phyloP scores from a whole-genome alignment of 1,140 invertebrate species.

The Temnothorax curvispinosus region DNA sequence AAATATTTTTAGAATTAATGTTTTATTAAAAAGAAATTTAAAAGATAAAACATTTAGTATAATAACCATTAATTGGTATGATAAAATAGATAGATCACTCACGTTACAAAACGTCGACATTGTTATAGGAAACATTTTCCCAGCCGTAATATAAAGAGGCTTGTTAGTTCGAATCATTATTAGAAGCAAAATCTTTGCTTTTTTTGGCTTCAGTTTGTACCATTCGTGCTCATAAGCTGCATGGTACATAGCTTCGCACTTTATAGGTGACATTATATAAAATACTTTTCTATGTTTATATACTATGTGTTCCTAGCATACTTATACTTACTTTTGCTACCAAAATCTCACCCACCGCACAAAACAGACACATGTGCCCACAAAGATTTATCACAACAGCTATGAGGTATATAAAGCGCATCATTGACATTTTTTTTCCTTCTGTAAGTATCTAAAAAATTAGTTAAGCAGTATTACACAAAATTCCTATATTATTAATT shows the following conservation, averaged over 20 bases:
- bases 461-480: not conserved
- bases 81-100: not conserved
- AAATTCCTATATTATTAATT: not conserved
- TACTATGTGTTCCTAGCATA: too few species aligned
- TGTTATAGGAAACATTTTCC: slow-evolving; percentile 50
- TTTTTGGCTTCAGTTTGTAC: not conserved
- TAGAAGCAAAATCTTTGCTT: not conserved
- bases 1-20: too few species aligned
- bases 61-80: not conserved
- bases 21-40: too few species aligned
- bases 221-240: slow-evolving; percentile 12
- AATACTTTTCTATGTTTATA: too few species aligned
- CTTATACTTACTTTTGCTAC: slow-evolving; percentile 34
- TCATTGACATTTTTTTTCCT: slow-evolving; percentile 12
- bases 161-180: slow-evolving; percentile 29
- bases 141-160: slow-evolving; percentile 34
- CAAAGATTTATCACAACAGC: not conserved
- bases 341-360: slow-evolving; percentile 25
- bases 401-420: not conserved
- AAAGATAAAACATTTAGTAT: not conserved
- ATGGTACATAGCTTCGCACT: not conserved
- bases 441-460: slow-evolving; percentile 5
- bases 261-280: not conserved
- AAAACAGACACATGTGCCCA: slow-evolving; percentile 39
- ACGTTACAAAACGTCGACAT: slow-evolving; percentile 41